Evolutionary conservation across 2,888 invertebrate genomes (phyloP), one percentile per base, ranked within the genome.

Genomic region (Cataglyphis altisquamis): DNA sequence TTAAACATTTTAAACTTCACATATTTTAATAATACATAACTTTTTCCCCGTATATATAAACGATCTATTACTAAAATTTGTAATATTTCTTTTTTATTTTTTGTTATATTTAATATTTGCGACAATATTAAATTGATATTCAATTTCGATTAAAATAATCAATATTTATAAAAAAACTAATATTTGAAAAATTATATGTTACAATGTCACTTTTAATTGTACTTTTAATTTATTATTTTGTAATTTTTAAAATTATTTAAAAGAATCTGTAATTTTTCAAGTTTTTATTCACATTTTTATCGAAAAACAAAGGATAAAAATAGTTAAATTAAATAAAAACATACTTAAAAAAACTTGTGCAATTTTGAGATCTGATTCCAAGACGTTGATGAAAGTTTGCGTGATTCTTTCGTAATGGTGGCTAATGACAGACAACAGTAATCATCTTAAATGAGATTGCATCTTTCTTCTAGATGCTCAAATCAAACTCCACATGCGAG

Each of bases 401-500:
- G 18, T 15, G 70, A 21, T 29, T 52, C 48, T 39, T 25, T 66
- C 10, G 48, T 12, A 25, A 21, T 9, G 12, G 48, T 18, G 48
- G 5, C 73, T 77, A 77, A 77, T 77, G 39, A 77, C 52, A 77
- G 55, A 3, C 25, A n/a, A 29, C 36, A 8, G 9, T 8, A 52
- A 8, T 15, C 10, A 60, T 21, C 18, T 72, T 21, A 60, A 57
- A 78, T 72, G n/a, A 60, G 55, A 60, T 10, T n/a, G 39, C 36
- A 25, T 77, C n/a, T 70, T 70, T 72, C 45, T 73, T 78, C 15
- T 72, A 18, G 21, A 5, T 32, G 60, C 60, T 60, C 36, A 41
- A 60, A 55, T 72, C 64, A 18, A 67, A 52, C 29, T 29, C 41
- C 12, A 52, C 12, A 41, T 15, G 60, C 57, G 8, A 52, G 12